Evolutionary conservation across 2,113 vertebrate species (phyloP), one percentile per base, ranked within the genome.

Genomic region (Onychostoma macrolepis): DNA sequence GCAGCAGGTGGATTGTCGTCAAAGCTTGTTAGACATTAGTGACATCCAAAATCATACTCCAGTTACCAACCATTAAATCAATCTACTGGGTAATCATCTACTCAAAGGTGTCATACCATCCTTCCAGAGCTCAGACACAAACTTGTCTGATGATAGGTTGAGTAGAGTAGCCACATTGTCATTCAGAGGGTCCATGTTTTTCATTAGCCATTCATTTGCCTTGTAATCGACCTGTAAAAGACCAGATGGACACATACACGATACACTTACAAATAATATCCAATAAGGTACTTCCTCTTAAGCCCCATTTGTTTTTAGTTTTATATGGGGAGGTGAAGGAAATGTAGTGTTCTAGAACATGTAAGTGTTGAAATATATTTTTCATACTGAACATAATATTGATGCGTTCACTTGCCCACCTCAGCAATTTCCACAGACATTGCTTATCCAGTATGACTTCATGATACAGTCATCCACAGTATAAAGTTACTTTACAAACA

Each of bases 121-220:
- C 92, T 95, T 98, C 98, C 98, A 99, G 10, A 99, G 96, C 89
- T 99, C 98, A 0, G 96, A 98, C 81, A 99, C 97, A 91, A 99
- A 99, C 88, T 97, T 99, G 94, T 99, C 98, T 0, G 96, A 97
- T 0, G 98, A 99, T 89, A 97, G 96, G 93, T 99, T 98, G 63
- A 99, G 96, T 76, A 99, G 94, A 0, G 97, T 95, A 38, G 98
- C 96, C 3, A 99, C 96, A 72, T 99, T 99, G 90, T 99, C 98
- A 0, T 99, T 99, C 90, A 99, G 92, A 0, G 98, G 98, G 91
- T 99, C 98, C 98, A 99, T 99, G 94, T 99, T 99, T 94, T 99
- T 99, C 97, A 98, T 98, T 90, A 99, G 94, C 98, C 98, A 99
- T 90, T 98, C 97, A 0, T 97, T 96, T 0, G 98, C 98, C 92